Evolutionary conservation across 2,888 invertebrate genomes (phyloP).

Genomic region (Alcis repandata): DNA sequence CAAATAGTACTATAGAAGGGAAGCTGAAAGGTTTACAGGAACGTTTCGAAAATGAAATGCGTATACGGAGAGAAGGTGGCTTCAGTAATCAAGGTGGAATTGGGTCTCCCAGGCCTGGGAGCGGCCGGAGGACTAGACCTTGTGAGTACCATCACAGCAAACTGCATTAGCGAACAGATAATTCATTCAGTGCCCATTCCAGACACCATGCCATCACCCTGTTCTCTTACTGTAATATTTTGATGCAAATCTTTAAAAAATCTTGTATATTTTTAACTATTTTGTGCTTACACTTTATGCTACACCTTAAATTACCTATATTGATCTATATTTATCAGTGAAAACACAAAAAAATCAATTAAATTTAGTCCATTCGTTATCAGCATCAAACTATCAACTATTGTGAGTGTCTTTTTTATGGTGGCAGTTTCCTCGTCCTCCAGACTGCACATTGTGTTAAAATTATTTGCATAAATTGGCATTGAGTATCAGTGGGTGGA

Average conservation of each 20-base stretch:
- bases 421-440: conserved; percentile 48
- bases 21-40: conserved; percentile 94
- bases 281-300: background rate
- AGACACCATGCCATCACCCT: background rate
- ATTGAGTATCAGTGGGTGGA: conserved; percentile 56
- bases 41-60: conserved; percentile 88
- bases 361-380: conserved; percentile 4
- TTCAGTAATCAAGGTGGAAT: conserved; percentile 86
- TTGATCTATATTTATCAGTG: background rate
- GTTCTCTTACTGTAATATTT: conserved; percentile 1
- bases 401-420: conserved; percentile 45
- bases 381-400: conserved; percentile 33
- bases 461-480: conserved; percentile 65
- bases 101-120: conserved; percentile 81
- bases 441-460: conserved; percentile 55
- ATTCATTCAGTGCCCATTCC: conserved; percentile 5
- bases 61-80: conserved; percentile 88
- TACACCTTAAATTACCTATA: background rate
- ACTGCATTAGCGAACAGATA: background rate
- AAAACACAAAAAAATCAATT: conserved; percentile 4
- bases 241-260: background rate
- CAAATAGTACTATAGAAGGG: conserved; percentile 91
- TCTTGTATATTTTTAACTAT: background rate
- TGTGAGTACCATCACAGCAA: conserved; percentile 81
- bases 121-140: conserved; percentile 88